Percentiles rank a stretch among this genome's conserved stretches.
Conservation (phyloP, 2,888 invertebrate species). For the Phasia obesa region DNA sequence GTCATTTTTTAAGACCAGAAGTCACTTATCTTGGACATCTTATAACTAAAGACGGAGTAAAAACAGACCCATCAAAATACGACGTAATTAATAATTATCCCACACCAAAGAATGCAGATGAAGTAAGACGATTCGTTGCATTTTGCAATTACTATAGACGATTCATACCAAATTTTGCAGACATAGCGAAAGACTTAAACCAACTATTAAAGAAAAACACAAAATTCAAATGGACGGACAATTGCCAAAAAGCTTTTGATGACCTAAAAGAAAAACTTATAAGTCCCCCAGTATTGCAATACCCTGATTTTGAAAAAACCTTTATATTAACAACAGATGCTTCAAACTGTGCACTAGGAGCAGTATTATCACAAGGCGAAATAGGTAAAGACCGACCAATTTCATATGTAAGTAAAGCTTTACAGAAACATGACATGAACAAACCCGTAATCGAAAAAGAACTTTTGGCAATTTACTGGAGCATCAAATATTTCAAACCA, state of each 20-base stretch:
- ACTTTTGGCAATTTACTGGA: neutral
- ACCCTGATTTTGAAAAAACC: neutral
- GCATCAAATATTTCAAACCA: neutral
- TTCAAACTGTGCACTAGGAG: neutral
- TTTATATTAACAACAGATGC: neutral
- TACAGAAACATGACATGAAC: neutral
- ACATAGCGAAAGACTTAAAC: neutral
- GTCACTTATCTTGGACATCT: neutral
- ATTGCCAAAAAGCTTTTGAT: no score
- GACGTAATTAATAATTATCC: neutral
- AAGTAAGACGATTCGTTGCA: no score
- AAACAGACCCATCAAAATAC: neutral
- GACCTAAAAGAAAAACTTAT: neutral
- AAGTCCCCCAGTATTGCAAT: neutral
- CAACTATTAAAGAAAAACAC: neutral
- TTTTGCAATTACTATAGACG: no score
- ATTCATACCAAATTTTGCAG: no score
- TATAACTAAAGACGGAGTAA: neutral
- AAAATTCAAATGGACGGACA: no score
- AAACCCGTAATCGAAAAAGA: neutral
- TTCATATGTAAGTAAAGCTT: neutral
- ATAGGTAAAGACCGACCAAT: neutral
- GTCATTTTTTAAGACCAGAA: no score
- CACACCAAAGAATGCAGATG: neutral
- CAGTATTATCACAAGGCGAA: no score